phyloP scores from a whole-genome alignment of 2,113 vertebrate species.

The Thunnus maccoyii region DNA sequence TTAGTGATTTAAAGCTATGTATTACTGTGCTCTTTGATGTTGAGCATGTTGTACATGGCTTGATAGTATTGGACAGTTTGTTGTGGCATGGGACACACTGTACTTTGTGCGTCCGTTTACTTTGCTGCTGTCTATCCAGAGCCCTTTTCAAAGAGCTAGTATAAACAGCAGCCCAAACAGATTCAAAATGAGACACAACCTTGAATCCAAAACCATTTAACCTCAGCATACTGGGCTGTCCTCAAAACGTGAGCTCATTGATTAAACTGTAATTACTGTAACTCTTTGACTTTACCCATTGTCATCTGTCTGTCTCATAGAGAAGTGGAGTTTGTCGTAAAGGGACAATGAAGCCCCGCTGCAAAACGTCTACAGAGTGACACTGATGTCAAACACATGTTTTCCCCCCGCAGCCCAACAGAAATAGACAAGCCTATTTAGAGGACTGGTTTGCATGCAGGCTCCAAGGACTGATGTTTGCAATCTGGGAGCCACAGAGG shows the following conservation, averaged over 20 bases:
- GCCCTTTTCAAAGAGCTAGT: constrained; percentile 56
- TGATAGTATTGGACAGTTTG: constrained; percentile 55
- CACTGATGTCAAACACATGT: constrained; percentile 89
- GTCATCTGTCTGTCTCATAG: constrained; percentile 51
- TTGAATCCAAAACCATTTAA: constrained; percentile 46
- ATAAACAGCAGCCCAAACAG: constrained; percentile 63
- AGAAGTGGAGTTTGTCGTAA: constrained; percentile 44
- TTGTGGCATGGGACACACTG: constrained; percentile 56
- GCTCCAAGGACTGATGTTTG: constrained; percentile 87
- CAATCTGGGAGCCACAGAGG: constrained; percentile 87
- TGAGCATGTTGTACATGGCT: constrained; percentile 49
- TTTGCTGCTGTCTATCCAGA: constrained; percentile 61
- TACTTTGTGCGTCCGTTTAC: constrained; percentile 67
- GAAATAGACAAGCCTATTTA: constrained; percentile 88
- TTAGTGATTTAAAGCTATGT: constrained; percentile 35
- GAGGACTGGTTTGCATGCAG: constrained; percentile 86
- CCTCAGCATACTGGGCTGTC: constrained; percentile 51
- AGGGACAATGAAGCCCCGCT: constrained; percentile 71
- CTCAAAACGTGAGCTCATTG: constrained; percentile 61
- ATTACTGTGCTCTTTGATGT: constrained; percentile 49
- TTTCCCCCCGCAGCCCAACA: constrained; percentile 83
- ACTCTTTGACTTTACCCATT: constrained; percentile 54
- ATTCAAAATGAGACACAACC: constrained; percentile 53
- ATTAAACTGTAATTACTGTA: constrained; percentile 60
- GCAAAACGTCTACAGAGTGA: constrained; percentile 66